Evolutionary conservation across 2,113 vertebrate genomes (phyloP).

Genomic region (Leuciscus idus): DNA sequence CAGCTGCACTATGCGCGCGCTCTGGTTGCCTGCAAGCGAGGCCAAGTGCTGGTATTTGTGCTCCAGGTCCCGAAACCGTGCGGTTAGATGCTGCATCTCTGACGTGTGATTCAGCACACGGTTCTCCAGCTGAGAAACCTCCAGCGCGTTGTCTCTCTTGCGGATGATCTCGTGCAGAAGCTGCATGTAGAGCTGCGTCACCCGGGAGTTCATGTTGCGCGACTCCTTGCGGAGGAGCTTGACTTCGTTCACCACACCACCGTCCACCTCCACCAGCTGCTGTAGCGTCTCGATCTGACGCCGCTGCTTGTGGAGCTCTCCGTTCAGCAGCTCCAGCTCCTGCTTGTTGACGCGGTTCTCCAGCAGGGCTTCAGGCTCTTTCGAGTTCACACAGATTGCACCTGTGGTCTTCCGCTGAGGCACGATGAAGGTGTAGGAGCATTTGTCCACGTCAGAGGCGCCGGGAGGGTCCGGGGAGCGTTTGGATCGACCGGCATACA

Average conservation of each 20-base stretch:
- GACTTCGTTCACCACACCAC: conserved; percentile 87
- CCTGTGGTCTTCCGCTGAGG: conserved; percentile 87
- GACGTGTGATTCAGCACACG: conserved; percentile 87
- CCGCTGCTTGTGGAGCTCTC: conserved; percentile 86
- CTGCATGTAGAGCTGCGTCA: conserved; percentile 90
- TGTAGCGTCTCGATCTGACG: conserved; percentile 86
- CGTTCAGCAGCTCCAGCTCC: conserved; percentile 84
- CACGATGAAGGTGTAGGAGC: conserved; percentile 89
- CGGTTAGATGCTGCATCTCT: conserved; percentile 84
- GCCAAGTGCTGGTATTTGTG: conserved; percentile 87
- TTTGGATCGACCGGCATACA: conserved; percentile 80
- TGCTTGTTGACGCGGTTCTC: conserved; percentile 85
- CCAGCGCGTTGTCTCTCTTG: conserved; percentile 85
- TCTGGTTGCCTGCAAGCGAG: conserved; percentile 83
- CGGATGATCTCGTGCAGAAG: conserved; percentile 87
- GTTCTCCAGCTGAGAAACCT: conserved; percentile 88
- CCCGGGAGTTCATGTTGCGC: conserved; percentile 88
- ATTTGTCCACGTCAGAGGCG: conserved; percentile 76
- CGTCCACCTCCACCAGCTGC: conserved; percentile 87
- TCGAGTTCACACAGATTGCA: conserved; percentile 88
- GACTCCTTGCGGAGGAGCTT: conserved; percentile 88
- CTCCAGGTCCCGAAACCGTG: conserved; percentile 86
- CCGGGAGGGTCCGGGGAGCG: conserved; percentile 68
- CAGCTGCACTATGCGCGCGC: conserved; percentile 79
- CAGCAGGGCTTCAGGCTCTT: conserved; percentile 80